A percentile compares a stretch with the other conserved stretches of the same genome.
phyloP scores from a whole-genome alignment of 1,140 invertebrate genomes.

The Brachionus rotundiformis region DNA sequence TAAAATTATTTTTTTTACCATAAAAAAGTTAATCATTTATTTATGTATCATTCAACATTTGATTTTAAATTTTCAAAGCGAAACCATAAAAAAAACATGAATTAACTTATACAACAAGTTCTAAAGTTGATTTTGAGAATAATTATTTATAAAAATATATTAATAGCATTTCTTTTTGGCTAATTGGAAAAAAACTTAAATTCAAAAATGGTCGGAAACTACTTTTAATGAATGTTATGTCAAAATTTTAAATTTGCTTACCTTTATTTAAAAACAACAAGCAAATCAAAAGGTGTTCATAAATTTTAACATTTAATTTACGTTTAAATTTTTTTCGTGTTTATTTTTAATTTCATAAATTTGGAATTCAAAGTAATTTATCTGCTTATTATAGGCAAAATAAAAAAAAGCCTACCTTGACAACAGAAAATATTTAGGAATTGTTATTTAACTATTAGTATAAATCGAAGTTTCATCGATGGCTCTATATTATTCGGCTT shows the following conservation, averaged over 20 bases:
- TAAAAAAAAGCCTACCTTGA: background rate
- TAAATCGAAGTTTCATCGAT: background rate
- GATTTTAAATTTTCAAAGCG: no score
- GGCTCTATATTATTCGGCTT: background rate
- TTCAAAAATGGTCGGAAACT: background rate
- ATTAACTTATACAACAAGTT: no score
- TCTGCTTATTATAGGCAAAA: background rate
- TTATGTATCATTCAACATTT: no score
- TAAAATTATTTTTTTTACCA: no score
- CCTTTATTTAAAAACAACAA: background rate
- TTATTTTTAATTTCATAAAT: constrained; percentile 13
- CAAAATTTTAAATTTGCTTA: background rate
- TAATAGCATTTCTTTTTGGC: no score
- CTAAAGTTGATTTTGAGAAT: no score
- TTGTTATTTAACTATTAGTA: background rate
- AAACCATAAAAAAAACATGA: no score
- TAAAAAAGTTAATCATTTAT: no score
- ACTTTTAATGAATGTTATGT: background rate
- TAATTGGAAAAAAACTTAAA: no score
- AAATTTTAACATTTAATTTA: constrained; percentile 4
- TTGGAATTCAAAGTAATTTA: background rate
- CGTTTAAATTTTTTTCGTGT: background rate
- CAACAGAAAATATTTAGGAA: background rate
- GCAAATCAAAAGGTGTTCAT: background rate
- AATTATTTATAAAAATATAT: no score